Evolutionary conservation across 2,797 vertebrate genomes (phyloP), one percentile per base, ranked within the genome.

Genomic region (Glyptemys insculpta): DNA sequence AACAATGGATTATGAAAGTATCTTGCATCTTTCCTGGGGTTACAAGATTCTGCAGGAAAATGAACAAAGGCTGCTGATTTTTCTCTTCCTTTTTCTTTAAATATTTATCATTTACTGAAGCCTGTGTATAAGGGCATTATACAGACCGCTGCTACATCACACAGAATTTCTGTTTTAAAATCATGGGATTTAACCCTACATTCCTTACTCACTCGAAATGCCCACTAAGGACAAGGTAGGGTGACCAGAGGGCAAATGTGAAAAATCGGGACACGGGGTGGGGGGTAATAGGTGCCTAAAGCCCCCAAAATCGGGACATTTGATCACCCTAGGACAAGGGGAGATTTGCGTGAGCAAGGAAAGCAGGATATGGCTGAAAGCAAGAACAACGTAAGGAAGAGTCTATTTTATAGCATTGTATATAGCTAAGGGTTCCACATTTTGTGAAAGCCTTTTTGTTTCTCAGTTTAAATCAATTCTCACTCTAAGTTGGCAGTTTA

Each of bases 121-220:
- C 31, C 23, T 0, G 0, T 8, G 34, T 68, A 29, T 18, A 34
- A 41, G 2, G 49, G 25, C 18, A 37, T 72, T 41, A 72, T 3
- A 8, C n/a, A 65, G 6, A 85, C 62, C 1, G 18, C 1, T 3
- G 49, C 21, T 27, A 44, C 15, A 44, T n/a, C 62, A 74, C 52
- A 5, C 89, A 79, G 15, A 0, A 34, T 41, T 52, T 72, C 47
- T 74, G 44, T 92, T 88, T 52, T 72, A 68, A 86, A 25, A 83
- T 47, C 10, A 56, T 0, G 0, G 27, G 27, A 57, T 56, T 18
- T 79, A 31, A 57, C 87, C 68, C n/a, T 37, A 8, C 59, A 47
- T 47, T 94, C 76, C 44, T 91, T 85, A 83, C 78, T 95, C 79
- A 88, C 56, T 92, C 79, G 41, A 31, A 53, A 79, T 16, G 8